Evolutionary conservation across 2,113 vertebrate genomes (phyloP).

Genomic region (Montifringilla adamsi): DNA sequence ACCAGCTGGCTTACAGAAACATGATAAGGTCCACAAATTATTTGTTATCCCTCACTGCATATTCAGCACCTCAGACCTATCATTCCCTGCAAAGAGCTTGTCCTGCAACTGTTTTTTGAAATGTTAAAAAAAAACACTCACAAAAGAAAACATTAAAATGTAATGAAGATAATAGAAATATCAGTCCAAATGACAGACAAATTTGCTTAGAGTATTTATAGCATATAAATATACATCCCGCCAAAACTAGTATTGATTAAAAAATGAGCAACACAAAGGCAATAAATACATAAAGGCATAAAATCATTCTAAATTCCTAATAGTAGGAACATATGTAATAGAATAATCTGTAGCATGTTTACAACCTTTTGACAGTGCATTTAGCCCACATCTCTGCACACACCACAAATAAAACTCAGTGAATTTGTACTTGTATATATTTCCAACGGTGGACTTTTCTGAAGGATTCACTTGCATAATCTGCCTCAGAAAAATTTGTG

Average conservation of each 20-base stretch:
- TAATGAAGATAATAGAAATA: background rate
- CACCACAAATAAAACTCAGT: background rate
- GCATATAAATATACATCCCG: background rate
- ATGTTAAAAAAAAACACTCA: rapidly evolving
- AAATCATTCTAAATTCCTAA: background rate
- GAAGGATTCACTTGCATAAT: background rate
- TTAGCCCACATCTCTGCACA: background rate
- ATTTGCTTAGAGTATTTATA: background rate
- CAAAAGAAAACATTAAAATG: background rate
- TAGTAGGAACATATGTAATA: background rate
- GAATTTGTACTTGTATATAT: background rate
- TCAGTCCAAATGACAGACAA: background rate
- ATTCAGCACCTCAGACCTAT: background rate
- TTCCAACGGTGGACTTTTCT: background rate
- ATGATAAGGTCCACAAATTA: background rate
- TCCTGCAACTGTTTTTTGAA: background rate
- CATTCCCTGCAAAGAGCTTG: background rate
- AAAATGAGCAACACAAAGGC: background rate
- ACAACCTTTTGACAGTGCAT: background rate
- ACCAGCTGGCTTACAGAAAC: background rate
- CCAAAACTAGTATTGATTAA: background rate
- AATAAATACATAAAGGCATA: background rate
- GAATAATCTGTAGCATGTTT: background rate
- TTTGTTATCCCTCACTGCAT: background rate
- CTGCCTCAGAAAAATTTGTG: background rate